These are phyloP conservation scores for Mechanitis mazaeus DNA, from an alignment of 2,888 invertebrate species.

Conservation along the genomic window DNA sequence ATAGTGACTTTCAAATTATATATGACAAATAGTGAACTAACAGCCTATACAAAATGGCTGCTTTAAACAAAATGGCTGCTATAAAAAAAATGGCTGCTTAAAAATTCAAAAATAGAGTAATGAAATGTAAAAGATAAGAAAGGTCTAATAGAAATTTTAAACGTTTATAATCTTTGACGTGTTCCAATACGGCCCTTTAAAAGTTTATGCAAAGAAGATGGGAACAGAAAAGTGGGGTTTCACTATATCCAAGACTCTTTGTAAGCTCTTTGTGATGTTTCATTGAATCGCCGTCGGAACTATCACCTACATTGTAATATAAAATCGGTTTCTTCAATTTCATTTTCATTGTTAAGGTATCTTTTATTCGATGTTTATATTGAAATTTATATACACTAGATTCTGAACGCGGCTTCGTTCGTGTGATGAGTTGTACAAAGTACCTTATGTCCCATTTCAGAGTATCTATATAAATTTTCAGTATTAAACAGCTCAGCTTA, in stretches of 20 bases:
- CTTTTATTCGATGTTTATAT: slow-evolving; percentile 2
- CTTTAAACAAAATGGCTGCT: too few relatives aligned
- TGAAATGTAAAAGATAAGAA: slow-evolving; percentile 1
- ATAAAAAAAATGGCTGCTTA: too few relatives aligned
- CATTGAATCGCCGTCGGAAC: slow-evolving; percentile 15
- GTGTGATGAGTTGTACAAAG: too few relatives aligned
- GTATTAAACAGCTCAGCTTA: too few relatives aligned
- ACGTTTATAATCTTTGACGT: slow-evolving; percentile 20
- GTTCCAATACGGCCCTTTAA: slow-evolving; percentile 27
- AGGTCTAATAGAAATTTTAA: slow-evolving; percentile 16
- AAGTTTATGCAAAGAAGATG: slow-evolving; percentile 25
- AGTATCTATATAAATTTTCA: too few relatives aligned
- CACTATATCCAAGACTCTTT: slow-evolving; percentile 27
- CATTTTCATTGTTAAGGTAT: slow-evolving; percentile 17
- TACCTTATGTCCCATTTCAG: too few relatives aligned
- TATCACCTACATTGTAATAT: slow-evolving; percentile 28
- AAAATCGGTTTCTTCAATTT: slow-evolving; percentile 25
- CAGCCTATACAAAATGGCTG: too few relatives aligned
- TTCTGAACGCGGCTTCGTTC: too few relatives aligned
- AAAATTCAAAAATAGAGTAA: neutral
- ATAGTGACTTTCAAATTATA: too few relatives aligned
- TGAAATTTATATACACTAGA: neutral
- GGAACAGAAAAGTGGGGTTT: slow-evolving; percentile 24
- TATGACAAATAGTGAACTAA: too few relatives aligned
- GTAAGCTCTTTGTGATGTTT: slow-evolving; percentile 31